These are phyloP conservation scores for Anoncus sp. DNA, from an alignment of 2,888 invertebrate species.

Conservation along the genomic window DNA sequence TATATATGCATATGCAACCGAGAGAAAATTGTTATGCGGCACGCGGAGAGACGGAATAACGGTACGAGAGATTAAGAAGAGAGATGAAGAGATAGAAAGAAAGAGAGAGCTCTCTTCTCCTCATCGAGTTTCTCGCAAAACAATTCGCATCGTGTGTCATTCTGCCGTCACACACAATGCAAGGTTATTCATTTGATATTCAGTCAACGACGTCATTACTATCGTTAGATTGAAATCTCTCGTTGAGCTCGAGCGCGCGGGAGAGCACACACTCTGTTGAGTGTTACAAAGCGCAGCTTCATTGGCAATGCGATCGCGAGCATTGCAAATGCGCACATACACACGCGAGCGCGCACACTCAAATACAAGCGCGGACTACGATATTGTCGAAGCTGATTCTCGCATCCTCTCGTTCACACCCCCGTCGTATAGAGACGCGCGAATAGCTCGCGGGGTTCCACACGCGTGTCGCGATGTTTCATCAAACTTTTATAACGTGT, in stretches of 20 bases:
- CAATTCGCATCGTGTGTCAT: constrained; percentile 77
- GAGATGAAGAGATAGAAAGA: no score
- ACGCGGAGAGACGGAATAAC: constrained; percentile 80
- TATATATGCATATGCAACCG: constrained; percentile 7
- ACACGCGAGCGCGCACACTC: neutral
- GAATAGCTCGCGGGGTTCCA: constrained; percentile 45
- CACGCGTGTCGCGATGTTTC: constrained; percentile 47
- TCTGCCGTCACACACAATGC: constrained; percentile 81
- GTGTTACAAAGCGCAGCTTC: constrained; percentile 48
- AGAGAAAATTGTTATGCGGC: constrained; percentile 78
- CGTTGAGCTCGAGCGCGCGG: constrained; percentile 24
- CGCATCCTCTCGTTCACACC: constrained; percentile 49
- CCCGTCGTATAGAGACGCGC: constrained; percentile 19
- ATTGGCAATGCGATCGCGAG: constrained; percentile 59
- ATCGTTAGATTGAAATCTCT: constrained; percentile 81
- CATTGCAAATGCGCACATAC: constrained; percentile 17
- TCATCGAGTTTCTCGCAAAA: constrained; percentile 72
- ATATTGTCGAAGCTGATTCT: constrained; percentile 34
- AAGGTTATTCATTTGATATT: constrained; percentile 82
- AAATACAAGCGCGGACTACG: neutral
- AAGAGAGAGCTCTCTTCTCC: constrained; percentile 24
- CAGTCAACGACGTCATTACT: constrained; percentile 81
- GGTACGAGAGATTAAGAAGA: constrained; percentile 70
- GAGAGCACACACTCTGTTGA: constrained; percentile 21
- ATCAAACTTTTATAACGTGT: constrained; percentile 64